Base-by-base conservation (phyloP, 2,113 vertebrate species). In the Picathartes gymnocephalus region DNA sequence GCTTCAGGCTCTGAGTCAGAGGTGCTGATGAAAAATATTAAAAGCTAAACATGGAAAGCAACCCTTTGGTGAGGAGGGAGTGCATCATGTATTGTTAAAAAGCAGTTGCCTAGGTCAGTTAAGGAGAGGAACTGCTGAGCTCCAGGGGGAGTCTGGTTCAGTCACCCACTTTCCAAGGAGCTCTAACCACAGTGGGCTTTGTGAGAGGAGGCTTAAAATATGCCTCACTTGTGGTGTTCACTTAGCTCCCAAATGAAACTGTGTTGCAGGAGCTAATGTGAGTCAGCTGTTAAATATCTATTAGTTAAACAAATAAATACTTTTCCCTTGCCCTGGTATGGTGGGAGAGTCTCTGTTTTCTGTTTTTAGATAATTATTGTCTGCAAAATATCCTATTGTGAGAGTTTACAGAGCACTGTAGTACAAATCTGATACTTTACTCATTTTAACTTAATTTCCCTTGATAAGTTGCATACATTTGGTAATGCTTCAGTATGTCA, bases 21-120 rank as follows among this genome's bases (percentile, higher is more conserved):
- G 66, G n/a, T 93, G 74, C 50, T 85, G 86, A 93, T 95, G 71
- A 85, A 77, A 93, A 95, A 80, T 54, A 62, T 80, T 69, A 65
- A 92, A 91, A 91, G 39, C 47, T 77, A 50, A 70, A 70, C 48
- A 62, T 83, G 76, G 79, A 78, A 77, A 3, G 15, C 37, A 45
- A 82, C 66, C 47, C 60, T 88, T 83, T 86, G 70, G 58, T 76
- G 89, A 91, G 42, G 37, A 83, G 74, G 84, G 66, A 90, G 71
- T 44, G 78, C 47, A 70, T 92, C 6, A 1, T 65, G 54, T 70
- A 58, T 92, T 94, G 91, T 92, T 92, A 45, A 87, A 76, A 53
- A 91, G 8, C 83, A 76, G 57, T 87, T 92, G 78, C 39, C 39
- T 89, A 47, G 89, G 95, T 96, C 73, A 91, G 21, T 54, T 89